phyloP scores from a whole-genome alignment of 2,113 vertebrate species.

The Manacus vitellinus region DNA sequence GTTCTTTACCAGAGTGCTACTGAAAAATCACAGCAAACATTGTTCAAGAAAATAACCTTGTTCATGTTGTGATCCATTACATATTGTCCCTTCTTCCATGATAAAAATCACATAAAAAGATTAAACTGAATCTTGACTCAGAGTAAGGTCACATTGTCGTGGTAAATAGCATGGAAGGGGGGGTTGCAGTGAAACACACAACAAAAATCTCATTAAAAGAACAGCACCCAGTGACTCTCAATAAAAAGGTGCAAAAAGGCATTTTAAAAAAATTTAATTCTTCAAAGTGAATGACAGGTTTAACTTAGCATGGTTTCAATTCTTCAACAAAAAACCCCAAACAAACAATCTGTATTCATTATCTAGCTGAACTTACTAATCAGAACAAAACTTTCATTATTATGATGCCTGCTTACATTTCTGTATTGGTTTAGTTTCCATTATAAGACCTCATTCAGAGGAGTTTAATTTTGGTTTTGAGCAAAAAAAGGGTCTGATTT shows the following conservation, averaged over 20 bases:
- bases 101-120: background rate
- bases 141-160: background rate
- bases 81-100: background rate
- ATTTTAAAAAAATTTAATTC: background rate
- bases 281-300: background rate
- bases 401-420: background rate
- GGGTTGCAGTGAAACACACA: background rate
- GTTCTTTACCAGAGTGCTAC: background rate
- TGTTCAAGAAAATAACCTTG: slow-evolving; percentile 3
- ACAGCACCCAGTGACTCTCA: background rate
- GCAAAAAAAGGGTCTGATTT: background rate
- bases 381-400: background rate
- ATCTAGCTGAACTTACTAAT: background rate
- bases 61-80: background rate
- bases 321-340: background rate
- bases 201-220: background rate
- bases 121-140: background rate
- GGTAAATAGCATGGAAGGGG: background rate
- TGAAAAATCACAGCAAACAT: background rate
- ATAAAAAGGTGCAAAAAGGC: background rate
- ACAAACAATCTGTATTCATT: background rate
- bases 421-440: background rate
- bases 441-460: background rate
- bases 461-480: background rate
- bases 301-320: background rate